Evolutionary conservation across 2,797 vertebrate species (phyloP).

Genomic region (Rhabdomys pumilio): DNA sequence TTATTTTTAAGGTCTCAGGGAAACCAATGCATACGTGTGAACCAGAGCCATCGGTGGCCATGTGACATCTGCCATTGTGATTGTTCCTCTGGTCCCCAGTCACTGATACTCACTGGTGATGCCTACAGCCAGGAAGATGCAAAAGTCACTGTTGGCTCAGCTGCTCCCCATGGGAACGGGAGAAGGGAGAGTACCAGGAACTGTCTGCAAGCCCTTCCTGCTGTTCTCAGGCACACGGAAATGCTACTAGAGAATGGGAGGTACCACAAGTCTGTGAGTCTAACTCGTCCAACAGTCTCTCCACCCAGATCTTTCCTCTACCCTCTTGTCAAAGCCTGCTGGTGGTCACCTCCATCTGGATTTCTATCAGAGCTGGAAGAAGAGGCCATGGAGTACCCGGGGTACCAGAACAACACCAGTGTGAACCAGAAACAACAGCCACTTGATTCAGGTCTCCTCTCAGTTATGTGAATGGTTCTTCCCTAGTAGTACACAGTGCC

Average conservation of each 20-base stretch:
- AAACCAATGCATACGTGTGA: neutral
- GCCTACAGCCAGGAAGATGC: too few species aligned
- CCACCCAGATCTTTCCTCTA: neutral
- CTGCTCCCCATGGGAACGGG: neutral
- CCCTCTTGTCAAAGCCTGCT: neutral
- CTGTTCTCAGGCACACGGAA: neutral
- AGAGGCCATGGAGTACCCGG: neutral
- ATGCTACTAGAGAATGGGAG: neutral
- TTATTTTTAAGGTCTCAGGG: neutral
- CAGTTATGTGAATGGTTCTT: neutral
- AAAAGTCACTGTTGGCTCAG: neutral
- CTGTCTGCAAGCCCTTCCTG: neutral
- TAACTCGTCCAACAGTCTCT: neutral
- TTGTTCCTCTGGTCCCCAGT: neutral
- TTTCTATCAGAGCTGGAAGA: conserved; percentile 34
- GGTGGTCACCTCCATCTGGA: neutral
- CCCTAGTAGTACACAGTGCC: neutral
- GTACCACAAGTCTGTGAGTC: neutral
- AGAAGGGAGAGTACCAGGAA: neutral
- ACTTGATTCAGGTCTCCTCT: neutral
- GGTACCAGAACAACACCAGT: neutral
- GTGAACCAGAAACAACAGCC: neutral
- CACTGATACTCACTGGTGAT: neutral
- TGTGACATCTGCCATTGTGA: neutral
- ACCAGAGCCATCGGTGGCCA: neutral